Evolutionary conservation across 2,888 invertebrate species (phyloP), one percentile per base, ranked within the genome.

Genomic region (Alentia gelatinosa): DNA sequence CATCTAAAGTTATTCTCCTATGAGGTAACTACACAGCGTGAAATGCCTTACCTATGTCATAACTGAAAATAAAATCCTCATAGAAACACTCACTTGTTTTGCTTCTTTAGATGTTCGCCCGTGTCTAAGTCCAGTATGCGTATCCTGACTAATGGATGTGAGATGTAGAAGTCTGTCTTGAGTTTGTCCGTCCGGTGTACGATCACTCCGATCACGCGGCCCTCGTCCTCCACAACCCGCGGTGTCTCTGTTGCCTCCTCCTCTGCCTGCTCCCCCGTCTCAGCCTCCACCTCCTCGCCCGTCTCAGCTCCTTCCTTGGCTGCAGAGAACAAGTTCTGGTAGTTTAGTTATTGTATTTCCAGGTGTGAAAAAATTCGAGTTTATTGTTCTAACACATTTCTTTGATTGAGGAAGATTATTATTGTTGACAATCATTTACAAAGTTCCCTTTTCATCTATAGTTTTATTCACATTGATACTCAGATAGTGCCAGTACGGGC

Each of bases 101-200:
- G 96, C 92, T 96, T 97, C 75, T 96, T 96, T 15, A 97, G 94
- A 94, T 97, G 97, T 91, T 96, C 95, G 26, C 97, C 97, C 0
- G 97, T 97, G 39, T 95, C 94, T n/a, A 95, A 95, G 94, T 97
- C 96, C 40, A 97, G 96, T 9, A 97, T 95, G 93, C 97, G 97
- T 35, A 97, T 96, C 93, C 97, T 97, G 12, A 97, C 97, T 93
- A 97, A 96, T 0, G 97, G 97, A 95, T 97, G 97, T 89, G 96
- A 95, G 33, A 97, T 97, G 86, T 96, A 95, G 91, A 97, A 97
- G 95, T 97, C 97, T 88, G 97, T 96, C 93, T 97, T 96, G 26
- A 97, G 95, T 93, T 96, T 96, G 95, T 97, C 97, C 12, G 97
- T 96, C 92, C 96, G 96, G 94, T 97, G 97, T 91, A 97, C 95